Evolutionary conservation across 2,888 invertebrate genomes (phyloP).

Genomic region (Drosophila neonasuta): DNA sequence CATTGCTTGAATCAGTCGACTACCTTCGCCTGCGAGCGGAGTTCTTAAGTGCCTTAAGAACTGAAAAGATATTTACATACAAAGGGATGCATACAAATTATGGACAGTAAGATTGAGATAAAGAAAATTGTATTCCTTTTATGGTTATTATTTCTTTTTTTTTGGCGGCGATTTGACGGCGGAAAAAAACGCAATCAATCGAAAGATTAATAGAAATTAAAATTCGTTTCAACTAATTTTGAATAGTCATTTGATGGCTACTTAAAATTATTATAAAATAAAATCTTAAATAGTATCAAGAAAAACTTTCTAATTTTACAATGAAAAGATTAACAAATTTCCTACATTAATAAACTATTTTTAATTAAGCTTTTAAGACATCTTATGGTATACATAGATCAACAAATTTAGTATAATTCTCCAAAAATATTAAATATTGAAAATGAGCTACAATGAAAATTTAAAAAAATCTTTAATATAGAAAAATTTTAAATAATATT

Average conservation of each 20-base stretch:
- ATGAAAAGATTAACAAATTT: too few species aligned
- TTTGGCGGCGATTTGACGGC: neutral
- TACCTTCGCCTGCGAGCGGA: neutral
- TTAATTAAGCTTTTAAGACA: too few species aligned
- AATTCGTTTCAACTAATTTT: neutral
- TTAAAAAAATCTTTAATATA: too few species aligned
- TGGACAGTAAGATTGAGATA: neutral
- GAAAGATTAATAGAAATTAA: neutral
- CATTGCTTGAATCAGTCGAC: neutral
- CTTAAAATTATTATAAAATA: neutral
- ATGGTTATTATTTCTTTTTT: neutral
- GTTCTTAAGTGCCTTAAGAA: neutral
- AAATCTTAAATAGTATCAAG: neutral
- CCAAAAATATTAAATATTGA: too few species aligned
- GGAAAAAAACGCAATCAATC: neutral
- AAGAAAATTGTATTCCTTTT: neutral
- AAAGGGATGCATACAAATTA: conserved; percentile 1
- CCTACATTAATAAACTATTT: too few species aligned
- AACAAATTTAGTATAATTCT: too few species aligned
- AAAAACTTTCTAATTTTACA: too few species aligned
- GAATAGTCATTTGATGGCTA: too few species aligned
- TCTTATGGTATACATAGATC: too few species aligned
- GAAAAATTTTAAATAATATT: too few species aligned
- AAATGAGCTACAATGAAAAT: too few species aligned
- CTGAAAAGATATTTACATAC: conserved; percentile 5